Conservation (phyloP, 1,140 invertebrate genomes). For the Grapholita molesta region DNA sequence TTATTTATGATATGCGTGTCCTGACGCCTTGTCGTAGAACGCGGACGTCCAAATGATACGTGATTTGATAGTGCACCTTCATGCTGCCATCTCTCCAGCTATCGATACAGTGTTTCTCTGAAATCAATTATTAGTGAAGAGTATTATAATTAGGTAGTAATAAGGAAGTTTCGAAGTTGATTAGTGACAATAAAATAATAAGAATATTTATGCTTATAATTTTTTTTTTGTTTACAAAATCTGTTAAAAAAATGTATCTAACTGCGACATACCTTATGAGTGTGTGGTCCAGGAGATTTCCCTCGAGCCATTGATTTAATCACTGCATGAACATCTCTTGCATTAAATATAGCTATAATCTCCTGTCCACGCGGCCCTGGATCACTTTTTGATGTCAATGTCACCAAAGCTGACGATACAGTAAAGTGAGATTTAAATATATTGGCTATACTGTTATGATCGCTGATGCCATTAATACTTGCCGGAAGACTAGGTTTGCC, state of each 20-base stretch:
- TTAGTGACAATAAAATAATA: too few species aligned
- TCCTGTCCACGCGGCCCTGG: background rate
- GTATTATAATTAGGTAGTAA: too few species aligned
- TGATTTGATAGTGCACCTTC: background rate
- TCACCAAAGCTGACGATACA: background rate
- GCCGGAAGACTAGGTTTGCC: background rate
- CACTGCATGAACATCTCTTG: background rate
- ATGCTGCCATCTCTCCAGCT: background rate
- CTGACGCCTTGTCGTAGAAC: background rate
- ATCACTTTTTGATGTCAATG: background rate
- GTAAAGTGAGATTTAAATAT: background rate
- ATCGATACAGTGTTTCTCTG: constrained; percentile 1
- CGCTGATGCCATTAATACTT: background rate
- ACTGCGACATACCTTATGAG: too few species aligned
- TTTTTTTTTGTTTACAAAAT: too few species aligned
- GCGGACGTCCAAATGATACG: background rate
- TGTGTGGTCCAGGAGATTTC: background rate
- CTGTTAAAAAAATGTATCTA: too few species aligned
- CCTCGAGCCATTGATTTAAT: background rate
- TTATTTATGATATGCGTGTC: background rate
- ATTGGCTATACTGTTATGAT: background rate
- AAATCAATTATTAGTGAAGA: too few species aligned
- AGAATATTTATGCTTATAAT: too few species aligned
- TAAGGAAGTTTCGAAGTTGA: too few species aligned
- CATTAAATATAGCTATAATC: background rate